Evolutionary conservation across 2,113 vertebrate genomes (phyloP).

Genomic region (Malurus elegans): DNA sequence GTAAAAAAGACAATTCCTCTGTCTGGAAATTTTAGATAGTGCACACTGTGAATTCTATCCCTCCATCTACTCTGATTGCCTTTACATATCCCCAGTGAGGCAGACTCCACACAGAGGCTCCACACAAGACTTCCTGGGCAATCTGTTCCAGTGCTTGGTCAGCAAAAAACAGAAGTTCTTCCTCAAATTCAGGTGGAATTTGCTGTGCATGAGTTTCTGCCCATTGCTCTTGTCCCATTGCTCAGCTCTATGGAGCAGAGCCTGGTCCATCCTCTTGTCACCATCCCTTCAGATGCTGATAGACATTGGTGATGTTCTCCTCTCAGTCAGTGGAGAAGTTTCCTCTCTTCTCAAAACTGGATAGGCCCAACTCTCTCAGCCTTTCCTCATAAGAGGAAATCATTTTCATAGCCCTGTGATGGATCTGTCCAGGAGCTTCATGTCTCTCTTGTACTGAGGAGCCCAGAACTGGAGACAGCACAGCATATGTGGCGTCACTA

Average conservation of each 20-base stretch:
- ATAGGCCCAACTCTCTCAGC: background rate
- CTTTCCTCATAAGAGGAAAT: background rate
- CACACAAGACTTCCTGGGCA: background rate
- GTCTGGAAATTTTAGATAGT: background rate
- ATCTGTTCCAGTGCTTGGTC: background rate
- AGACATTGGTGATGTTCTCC: rapidly evolving
- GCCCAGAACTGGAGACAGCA: background rate
- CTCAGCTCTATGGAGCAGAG: rapidly evolving
- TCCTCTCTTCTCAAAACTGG: background rate
- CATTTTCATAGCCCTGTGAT: background rate
- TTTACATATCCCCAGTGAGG: background rate
- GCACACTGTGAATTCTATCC: background rate
- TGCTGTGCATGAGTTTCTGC: background rate
- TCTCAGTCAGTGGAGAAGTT: background rate
- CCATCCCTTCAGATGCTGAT: background rate
- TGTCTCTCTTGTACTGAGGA: background rate
- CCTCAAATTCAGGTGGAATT: background rate
- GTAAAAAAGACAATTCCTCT: background rate
- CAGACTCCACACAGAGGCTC: background rate
- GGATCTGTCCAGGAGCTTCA: background rate
- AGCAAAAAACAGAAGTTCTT: background rate
- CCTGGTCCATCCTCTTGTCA: background rate
- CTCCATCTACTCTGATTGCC: background rate
- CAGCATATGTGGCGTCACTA: background rate
- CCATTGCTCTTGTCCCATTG: rapidly evolving